phyloP scores from a whole-genome alignment of 1,140 invertebrate genomes.

The Adoxophyes honmai region DNA sequence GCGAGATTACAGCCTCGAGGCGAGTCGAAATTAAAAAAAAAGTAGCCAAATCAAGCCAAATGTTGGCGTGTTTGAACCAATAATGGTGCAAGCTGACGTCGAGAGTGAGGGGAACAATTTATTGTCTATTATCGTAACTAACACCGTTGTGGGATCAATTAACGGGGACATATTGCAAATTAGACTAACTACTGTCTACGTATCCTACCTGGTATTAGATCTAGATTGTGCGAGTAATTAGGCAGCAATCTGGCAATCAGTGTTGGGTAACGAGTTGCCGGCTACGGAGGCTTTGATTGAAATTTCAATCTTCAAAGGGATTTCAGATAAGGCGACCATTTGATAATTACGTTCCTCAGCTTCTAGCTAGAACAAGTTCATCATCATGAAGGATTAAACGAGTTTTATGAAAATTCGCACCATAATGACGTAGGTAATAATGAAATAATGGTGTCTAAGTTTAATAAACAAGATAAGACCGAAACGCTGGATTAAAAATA shows the following conservation, averaged over 20 bases:
- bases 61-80: constrained; percentile 15
- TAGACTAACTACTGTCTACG: constrained; percentile 54
- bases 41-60: not conserved
- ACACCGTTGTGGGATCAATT: constrained; percentile 63
- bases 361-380: too few species aligned
- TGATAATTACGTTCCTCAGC: not conserved
- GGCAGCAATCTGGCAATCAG: constrained; percentile 17
- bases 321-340: not conserved
- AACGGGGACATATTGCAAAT: constrained; percentile 70
- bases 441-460: too few species aligned
- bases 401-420: too few species aligned
- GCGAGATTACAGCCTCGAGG: constrained; percentile 30
- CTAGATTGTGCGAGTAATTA: constrained; percentile 36
- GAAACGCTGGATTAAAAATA: too few species aligned
- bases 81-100: constrained; percentile 60
- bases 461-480: too few species aligned
- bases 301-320: constrained; percentile 9
- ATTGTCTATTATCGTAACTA: constrained; percentile 70
- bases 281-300: constrained; percentile 11
- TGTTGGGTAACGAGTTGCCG: constrained; percentile 5
- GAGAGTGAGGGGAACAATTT: constrained; percentile 71
- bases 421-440: too few species aligned
- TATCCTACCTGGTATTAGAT: constrained; percentile 41
- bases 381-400: too few species aligned
- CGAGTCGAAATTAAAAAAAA: not conserved